Evolutionary conservation across 2,888 invertebrate genomes (phyloP).

Genomic region (Orthonevra nobilis): DNA sequence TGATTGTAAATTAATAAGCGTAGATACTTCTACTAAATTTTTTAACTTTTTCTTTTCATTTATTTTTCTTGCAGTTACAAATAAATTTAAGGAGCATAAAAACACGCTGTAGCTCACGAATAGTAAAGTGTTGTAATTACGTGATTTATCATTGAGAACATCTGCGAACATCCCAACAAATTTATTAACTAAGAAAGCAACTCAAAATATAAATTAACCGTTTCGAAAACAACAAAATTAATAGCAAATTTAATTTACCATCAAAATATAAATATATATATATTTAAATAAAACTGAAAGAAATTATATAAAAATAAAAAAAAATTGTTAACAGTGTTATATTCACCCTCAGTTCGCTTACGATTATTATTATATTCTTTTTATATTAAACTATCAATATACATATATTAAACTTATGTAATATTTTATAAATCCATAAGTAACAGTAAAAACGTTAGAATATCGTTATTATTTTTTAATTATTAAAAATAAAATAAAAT

Average conservation of each 20-base stretch:
- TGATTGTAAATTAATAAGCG: no score
- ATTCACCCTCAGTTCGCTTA: conserved; percentile 53
- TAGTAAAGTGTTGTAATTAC: conserved; percentile 57
- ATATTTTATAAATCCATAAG: conserved; percentile 59
- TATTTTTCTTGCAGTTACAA: conserved; percentile 53
- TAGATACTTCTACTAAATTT: no score
- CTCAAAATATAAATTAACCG: conserved; percentile 48
- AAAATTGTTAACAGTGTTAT: conserved; percentile 61
- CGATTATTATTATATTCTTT: conserved; percentile 52
- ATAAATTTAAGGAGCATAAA: conserved; percentile 57
- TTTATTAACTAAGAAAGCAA: no score
- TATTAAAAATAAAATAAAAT: conserved; percentile 45
- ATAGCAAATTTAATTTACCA: conserved; percentile 55
- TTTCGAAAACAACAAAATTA: conserved; percentile 14
- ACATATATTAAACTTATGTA: conserved; percentile 61
- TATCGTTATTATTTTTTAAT: conserved; percentile 62
- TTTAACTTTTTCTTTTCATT: conserved; percentile 7
- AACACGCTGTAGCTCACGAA: conserved; percentile 51
- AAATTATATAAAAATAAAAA: conserved; percentile 20
- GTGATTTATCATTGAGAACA: conserved; percentile 59
- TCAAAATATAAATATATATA: not conserved
- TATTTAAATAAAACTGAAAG: conserved; percentile 12
- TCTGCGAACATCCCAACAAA: conserved; percentile 63
- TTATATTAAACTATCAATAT: conserved; percentile 61
- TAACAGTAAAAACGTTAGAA: conserved; percentile 60